These are phyloP conservation scores for Corydoras maculifer DNA, from an alignment of 2,113 vertebrate genomes.

Conservation along the genomic window DNA sequence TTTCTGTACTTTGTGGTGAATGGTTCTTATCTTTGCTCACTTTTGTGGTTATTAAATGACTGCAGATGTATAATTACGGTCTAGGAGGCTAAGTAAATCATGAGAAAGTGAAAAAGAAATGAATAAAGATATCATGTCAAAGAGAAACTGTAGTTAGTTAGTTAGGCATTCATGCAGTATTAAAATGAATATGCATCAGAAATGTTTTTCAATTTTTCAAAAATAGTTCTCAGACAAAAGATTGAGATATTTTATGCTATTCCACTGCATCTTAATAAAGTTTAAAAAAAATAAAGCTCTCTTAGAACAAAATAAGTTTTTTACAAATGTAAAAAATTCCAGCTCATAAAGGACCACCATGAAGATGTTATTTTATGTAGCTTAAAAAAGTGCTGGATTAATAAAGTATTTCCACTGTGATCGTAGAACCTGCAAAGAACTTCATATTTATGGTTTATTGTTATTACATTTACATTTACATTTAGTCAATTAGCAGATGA, in stretches of 20 bases:
- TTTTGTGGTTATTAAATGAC: slow-evolving; percentile 13
- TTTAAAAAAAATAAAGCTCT: slow-evolving; percentile 45
- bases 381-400: too few relatives aligned
- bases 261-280: slow-evolving; percentile 44
- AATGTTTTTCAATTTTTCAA: slow-evolving; percentile 49
- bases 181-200: slow-evolving; percentile 50
- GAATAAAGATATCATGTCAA: too few relatives aligned
- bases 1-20: slow-evolving; percentile 8
- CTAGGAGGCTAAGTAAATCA: slow-evolving; percentile 30
- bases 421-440: background rate
- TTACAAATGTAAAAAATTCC: too few relatives aligned
- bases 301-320: too few relatives aligned
- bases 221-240: slow-evolving; percentile 48
- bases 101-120: slow-evolving; percentile 45
- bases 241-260: slow-evolving; percentile 40
- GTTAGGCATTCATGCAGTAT: slow-evolving; percentile 55
- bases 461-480: too few relatives aligned
- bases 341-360: too few relatives aligned
- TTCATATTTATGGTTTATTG: background rate
- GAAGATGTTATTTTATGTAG: too few relatives aligned
- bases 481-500: too few relatives aligned
- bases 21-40: slow-evolving; percentile 22
- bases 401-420: too few relatives aligned
- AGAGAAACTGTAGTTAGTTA: slow-evolving; percentile 11
- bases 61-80: slow-evolving; percentile 36